Evolutionary conservation across 2,797 vertebrate genomes (phyloP), one percentile per base, ranked within the genome.

Genomic region (Anabacerthia variegaticeps): DNA sequence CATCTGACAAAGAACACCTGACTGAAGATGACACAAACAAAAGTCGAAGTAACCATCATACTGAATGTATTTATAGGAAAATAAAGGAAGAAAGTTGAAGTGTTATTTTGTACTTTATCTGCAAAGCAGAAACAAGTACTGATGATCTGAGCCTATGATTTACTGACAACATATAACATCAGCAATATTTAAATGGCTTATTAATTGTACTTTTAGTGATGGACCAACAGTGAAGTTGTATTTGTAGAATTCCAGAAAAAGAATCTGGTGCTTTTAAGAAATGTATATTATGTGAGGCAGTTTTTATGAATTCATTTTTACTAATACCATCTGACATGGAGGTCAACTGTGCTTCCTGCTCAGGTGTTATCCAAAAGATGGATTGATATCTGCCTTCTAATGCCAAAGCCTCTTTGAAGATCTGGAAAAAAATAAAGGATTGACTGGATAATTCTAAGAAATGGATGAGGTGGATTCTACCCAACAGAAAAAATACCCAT

Each of bases 371-470:
- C 24, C 41, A 46, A 85, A 62, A 44, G n/a, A 62, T 8, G 48
- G 22, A 58, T 8, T 61, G 17, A 17, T 51, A 37, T 28, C 15
- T 88, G 12, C 49, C 43, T 67, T 76, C 76, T 51, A 43, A 49
- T 44, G 30, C 36, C 27, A 19, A 58, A 58, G 10, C 22, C 74
- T 87, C 46, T 62, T 6, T 51, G 24, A 80, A 84, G 41, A 65
- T 3, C 65, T 84, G 27, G 16, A 32, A 4, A 75, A 78, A 82
- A 62, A 41, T 8, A 49, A 86, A 59, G 28, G n/a, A 63, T 59
- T 73, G 69, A 77, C 36, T 82, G 43, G 54, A 85, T 83, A 93
- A 93, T 89, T 90, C 80, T 73, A 80, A 43, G 58, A 87, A 95
- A 83, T 4, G 7, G 76, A 92, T 39, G 26, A 92, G 22, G 56